Evolutionary conservation across 2,888 invertebrate species (phyloP).

Genomic region (Tenthredo livida): DNA sequence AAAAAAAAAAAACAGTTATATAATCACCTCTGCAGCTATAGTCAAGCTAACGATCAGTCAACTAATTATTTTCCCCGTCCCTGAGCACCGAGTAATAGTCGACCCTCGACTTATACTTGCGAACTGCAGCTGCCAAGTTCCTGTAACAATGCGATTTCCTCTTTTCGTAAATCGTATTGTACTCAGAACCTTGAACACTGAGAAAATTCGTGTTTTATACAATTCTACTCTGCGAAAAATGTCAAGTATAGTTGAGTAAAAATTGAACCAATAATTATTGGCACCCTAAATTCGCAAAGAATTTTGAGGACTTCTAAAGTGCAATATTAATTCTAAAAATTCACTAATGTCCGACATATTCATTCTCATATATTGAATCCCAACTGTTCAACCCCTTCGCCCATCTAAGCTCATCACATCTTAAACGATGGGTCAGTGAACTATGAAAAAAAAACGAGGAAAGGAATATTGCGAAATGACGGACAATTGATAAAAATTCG

Average conservation of each 20-base stretch:
- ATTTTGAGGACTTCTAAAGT: too few relatives aligned
- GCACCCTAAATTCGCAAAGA: too few relatives aligned
- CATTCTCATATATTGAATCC: background rate
- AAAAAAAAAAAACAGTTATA: background rate
- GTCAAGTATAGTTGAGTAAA: background rate
- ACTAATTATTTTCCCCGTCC: background rate
- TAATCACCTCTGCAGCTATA: background rate
- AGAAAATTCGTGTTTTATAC: background rate
- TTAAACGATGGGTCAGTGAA: background rate
- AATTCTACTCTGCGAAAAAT: background rate
- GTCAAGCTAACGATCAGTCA: background rate
- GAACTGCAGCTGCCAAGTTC: slow-evolving; percentile 3
- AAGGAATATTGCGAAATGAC: background rate
- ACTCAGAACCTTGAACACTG: background rate
- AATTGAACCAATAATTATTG: too few relatives aligned
- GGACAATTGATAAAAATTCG: background rate
- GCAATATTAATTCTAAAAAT: too few relatives aligned
- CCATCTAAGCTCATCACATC: background rate
- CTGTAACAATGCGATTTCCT: background rate
- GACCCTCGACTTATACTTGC: too few relatives aligned
- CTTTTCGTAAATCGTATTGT: background rate
- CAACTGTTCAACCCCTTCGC: background rate
- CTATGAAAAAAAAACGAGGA: background rate
- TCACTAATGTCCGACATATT: too few relatives aligned
- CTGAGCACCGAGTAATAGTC: background rate